These are phyloP conservation scores for Dufourea novaeangliae DNA, from an alignment of 1,140 invertebrate species.

Conservation along the genomic window DNA sequence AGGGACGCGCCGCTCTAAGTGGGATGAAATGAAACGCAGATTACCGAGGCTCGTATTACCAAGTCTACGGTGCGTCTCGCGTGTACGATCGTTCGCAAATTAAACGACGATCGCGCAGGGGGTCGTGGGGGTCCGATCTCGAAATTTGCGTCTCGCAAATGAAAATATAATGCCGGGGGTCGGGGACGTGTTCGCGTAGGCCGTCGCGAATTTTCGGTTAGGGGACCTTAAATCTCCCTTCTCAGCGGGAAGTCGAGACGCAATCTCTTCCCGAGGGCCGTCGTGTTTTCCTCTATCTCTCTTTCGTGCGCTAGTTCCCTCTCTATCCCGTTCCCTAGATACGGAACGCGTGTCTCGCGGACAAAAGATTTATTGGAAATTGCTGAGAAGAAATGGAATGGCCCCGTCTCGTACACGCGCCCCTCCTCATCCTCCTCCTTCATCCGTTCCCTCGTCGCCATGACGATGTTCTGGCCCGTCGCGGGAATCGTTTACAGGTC, in stretches of 20 bases:
- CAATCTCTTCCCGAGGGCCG: constrained; percentile 71
- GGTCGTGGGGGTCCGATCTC: constrained; percentile 37
- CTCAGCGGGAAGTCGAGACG: constrained; percentile 78
- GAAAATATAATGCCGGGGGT: constrained; percentile 71
- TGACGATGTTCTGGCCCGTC: constrained; percentile 21
- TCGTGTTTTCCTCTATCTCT: neutral
- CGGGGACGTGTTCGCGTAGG: constrained; percentile 53
- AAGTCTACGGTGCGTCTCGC: neutral
- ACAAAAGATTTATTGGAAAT: constrained; percentile 79
- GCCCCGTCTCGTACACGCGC: constrained; percentile 51
- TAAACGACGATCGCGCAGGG: constrained; percentile 50
- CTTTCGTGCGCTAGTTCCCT: too few species aligned
- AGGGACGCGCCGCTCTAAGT: neutral
- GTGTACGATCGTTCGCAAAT: constrained; percentile 51
- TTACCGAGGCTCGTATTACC: neutral
- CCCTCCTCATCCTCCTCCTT: neutral
- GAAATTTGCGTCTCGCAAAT: constrained; percentile 67
- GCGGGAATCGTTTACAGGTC: neutral
- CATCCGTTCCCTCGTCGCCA: constrained; percentile 19
- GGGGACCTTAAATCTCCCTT: constrained; percentile 75
- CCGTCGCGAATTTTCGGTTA: constrained; percentile 72
- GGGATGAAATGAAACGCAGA: neutral
- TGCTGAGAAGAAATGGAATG: constrained; percentile 77
- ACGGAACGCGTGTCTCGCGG: constrained; percentile 73
- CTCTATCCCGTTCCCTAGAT: constrained; percentile 60